Evolutionary conservation across 1,140 invertebrate species (phyloP).

Genomic region (Gonatopus flavifemur): DNA sequence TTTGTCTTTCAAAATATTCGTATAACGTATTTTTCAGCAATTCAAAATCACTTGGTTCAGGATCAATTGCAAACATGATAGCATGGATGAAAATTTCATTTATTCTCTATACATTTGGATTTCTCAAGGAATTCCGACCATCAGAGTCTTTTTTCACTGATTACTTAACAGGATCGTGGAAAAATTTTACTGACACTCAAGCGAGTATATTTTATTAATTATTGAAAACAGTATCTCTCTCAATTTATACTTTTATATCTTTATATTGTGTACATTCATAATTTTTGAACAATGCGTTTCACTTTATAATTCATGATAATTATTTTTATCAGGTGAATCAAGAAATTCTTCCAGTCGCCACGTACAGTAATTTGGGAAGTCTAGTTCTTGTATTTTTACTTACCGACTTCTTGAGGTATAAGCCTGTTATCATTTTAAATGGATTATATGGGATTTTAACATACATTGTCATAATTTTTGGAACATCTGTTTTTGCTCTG

Average conservation of each 20-base stretch:
- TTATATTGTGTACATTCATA: too few relatives aligned
- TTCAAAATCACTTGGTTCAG: too few relatives aligned
- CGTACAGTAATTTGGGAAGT: conserved; percentile 74
- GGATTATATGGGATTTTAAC: conserved; percentile 53
- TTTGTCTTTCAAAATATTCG: too few relatives aligned
- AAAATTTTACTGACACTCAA: conserved; percentile 71
- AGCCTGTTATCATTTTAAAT: conserved; percentile 80
- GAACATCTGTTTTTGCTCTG: conserved; percentile 45
- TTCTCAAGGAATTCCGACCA: conserved; percentile 80
- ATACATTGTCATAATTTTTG: conserved; percentile 48
- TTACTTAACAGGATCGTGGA: conserved; percentile 70
- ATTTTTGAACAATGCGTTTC: too few relatives aligned
- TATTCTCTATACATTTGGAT: conserved; percentile 74
- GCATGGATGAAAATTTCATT: conserved; percentile 68
- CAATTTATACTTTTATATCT: too few relatives aligned
- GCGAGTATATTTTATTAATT: conserved; percentile 25
- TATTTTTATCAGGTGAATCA: conserved; percentile 65
- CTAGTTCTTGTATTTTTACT: conserved; percentile 77
- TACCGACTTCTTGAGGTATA: conserved; percentile 84
- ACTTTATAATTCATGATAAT: too few relatives aligned
- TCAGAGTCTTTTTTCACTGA: conserved; percentile 81
- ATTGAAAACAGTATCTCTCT: not conserved
- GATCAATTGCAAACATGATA: conserved; percentile 60
- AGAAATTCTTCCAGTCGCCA: conserved; percentile 79
- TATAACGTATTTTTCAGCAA: too few relatives aligned